Evolutionary conservation across 2,113 vertebrate genomes (phyloP), one percentile per base, ranked within the genome.

Genomic region (Sigmodon hispidus): DNA sequence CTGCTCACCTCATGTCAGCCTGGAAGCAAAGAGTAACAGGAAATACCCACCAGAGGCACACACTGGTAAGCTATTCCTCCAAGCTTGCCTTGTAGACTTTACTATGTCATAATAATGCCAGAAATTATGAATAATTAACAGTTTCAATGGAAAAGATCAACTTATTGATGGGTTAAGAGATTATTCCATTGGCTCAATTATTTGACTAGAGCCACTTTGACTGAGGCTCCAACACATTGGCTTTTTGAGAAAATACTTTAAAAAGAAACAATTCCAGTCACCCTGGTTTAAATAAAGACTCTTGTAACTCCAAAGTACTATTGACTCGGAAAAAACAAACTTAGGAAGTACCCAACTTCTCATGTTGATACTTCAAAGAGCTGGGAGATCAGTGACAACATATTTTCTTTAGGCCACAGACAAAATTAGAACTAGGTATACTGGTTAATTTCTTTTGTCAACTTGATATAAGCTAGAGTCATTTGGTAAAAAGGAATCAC

Each of bases 361-460:
- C 29, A 77, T 43, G 73, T 1, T 84, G 22, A 55, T 48, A 83
- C 50, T 80, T 77, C 31, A 87, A 91, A 91, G 40, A 89, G 21
- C 22, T 52, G 16, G 59, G 22, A n/a, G 16, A 48, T 57, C 59
- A 89, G 7, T 75, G 29, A 94, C 12, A 89, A 91, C 1, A 79
- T 52, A 63, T 59, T 94, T 94, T 83, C 88, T 87, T 89, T 89
- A 31, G 65, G 40, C 36, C 50, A 93, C 16, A 86, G 55, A 65
- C 24, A 81, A 81, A 67, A 34, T 52, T 59, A 83, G 72, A 61
- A 61, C 36, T 59, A 61, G 79, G 79, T 83, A 13, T 17, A 12
- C n/a, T 83, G n/a, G n/a, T 83, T 61, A 83, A 43, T 43, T 29
- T 61, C 36, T 61, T 59, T 61, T 83, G 80, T 83, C 55, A 83